Conservation (phyloP, 2,888 invertebrate species). For the Salticus scenicus region DNA sequence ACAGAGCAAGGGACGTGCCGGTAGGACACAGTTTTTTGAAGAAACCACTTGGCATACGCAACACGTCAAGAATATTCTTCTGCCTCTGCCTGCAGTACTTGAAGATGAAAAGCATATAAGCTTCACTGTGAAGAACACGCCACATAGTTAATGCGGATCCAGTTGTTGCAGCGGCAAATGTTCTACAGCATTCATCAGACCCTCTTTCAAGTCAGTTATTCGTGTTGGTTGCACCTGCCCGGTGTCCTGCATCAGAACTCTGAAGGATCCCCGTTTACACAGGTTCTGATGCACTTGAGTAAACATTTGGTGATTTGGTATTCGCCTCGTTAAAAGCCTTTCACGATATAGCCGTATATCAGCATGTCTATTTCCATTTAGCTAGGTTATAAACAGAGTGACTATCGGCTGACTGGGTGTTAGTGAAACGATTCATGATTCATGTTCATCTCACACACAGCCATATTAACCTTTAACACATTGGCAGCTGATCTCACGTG, state of each 20-base stretch:
- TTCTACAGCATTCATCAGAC: not conserved
- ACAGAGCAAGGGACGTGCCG: too few species aligned
- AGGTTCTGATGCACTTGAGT: not conserved
- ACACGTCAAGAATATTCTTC: too few species aligned
- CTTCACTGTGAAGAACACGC: too few species aligned
- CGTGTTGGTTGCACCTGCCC: not conserved
- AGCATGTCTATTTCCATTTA: not conserved
- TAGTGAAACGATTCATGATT: too few species aligned
- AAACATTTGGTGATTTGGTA: constrained; percentile 11
- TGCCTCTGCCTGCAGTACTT: not conserved
- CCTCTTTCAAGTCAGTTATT: not conserved
- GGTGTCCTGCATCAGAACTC: not conserved
- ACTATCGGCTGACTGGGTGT: not conserved
- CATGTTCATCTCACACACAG: too few species aligned
- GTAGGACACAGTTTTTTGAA: too few species aligned
- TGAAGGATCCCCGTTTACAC: not conserved
- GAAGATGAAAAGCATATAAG: not conserved
- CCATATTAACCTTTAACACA: too few species aligned
- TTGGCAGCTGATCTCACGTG: too few species aligned
- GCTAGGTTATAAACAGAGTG: not conserved
- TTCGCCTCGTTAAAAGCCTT: constrained; percentile 4
- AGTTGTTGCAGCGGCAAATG: not conserved
- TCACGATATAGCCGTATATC: not conserved
- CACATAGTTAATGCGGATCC: too few species aligned
- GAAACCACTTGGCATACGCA: too few species aligned